These are phyloP conservation scores for Erethizon dorsatum DNA, from an alignment of 2,797 vertebrate species.

Conservation along the genomic window DNA sequence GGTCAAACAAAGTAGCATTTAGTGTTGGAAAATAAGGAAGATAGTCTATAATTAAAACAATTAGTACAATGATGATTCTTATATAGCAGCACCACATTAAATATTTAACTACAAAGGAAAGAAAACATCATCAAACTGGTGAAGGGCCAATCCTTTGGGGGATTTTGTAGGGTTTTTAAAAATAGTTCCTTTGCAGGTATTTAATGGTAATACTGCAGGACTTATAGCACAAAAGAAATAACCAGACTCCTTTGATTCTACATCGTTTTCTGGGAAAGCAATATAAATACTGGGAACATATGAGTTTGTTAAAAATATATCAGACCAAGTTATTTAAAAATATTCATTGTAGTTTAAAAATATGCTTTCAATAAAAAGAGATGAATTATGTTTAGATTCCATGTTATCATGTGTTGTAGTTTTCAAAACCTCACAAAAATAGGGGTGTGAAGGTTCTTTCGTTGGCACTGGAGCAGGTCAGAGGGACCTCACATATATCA, in stretches of 20 bases:
- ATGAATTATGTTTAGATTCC: background rate
- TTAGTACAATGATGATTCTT: conserved; percentile 63
- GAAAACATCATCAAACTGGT: conserved; percentile 5
- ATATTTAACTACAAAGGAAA: conserved; percentile 63
- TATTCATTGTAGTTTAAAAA: background rate
- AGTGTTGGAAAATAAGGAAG: conserved; percentile 42
- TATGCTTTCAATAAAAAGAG: background rate
- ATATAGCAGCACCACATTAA: conserved; percentile 34
- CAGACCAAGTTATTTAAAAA: background rate
- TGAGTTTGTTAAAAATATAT: background rate
- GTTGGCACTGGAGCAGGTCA: background rate
- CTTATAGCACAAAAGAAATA: background rate
- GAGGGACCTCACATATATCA: background rate
- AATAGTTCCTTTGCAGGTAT: conserved; percentile 9
- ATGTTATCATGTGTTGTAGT: background rate
- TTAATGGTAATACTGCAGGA: background rate
- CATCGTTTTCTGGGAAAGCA: background rate
- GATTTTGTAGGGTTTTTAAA: background rate
- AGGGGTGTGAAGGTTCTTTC: background rate
- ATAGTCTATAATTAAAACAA: conserved; percentile 60
- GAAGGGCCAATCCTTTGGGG: background rate
- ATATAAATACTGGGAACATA: background rate
- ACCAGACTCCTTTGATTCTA: background rate
- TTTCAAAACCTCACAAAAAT: conserved; percentile 36
- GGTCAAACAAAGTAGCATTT: conserved; percentile 59